Conservation (phyloP, 2,113 vertebrate genomes). For the Trematocara macrostoma region DNA sequence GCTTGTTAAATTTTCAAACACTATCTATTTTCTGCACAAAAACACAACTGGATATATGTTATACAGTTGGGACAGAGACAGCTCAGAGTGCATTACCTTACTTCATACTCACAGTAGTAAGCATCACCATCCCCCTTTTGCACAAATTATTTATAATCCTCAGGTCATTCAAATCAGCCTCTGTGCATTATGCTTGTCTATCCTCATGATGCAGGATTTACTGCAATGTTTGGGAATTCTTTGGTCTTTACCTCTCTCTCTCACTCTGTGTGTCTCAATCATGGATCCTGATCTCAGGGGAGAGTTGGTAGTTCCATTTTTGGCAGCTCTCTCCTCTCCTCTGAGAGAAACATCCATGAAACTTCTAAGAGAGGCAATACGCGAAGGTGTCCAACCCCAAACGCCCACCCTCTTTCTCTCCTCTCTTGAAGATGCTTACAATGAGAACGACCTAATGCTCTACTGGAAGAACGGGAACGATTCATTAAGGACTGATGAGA, state of each 20-base stretch:
- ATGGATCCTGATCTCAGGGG: slow-evolving; percentile 39
- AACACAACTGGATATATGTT: neutral
- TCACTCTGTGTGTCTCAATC: neutral
- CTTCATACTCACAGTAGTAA: neutral
- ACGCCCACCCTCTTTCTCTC: neutral
- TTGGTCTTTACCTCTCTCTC: neutral
- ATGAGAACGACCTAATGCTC: slow-evolving; percentile 88
- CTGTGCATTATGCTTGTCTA: slow-evolving; percentile 6
- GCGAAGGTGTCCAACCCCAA: neutral
- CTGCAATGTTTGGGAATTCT: neutral
- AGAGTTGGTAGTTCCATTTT: neutral
- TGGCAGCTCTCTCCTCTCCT: slow-evolving; percentile 14
- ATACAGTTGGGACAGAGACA: neutral
- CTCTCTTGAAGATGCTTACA: slow-evolving; percentile 84
- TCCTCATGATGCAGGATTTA: slow-evolving; percentile 8
- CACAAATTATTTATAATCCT: slow-evolving; percentile 15
- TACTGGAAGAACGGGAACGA: slow-evolving; percentile 92
- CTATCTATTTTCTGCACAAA: neutral
- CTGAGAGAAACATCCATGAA: slow-evolving; percentile 34
- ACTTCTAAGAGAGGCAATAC: slow-evolving; percentile 32
- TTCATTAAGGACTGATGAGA: slow-evolving; percentile 86
- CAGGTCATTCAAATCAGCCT: neutral
- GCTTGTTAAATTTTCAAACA: neutral
- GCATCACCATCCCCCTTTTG: neutral
- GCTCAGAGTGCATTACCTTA: neutral